Evolutionary conservation across 2,888 invertebrate species (phyloP).

Genomic region (Nymphalis urticae): DNA sequence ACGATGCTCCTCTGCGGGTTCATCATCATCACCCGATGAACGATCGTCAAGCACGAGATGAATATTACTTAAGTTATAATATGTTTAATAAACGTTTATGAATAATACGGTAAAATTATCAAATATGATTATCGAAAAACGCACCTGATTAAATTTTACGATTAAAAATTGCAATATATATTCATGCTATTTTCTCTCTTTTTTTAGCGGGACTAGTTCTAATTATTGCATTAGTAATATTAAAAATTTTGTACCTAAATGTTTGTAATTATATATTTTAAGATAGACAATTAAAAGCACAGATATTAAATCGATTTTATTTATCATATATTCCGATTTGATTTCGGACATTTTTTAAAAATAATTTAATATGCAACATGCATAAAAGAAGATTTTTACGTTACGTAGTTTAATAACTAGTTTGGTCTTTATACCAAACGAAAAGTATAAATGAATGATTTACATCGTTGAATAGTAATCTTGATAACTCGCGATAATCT

Average conservation of each 20-base stretch:
- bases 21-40: neutral
- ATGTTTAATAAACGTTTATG: neutral
- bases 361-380: too few species aligned
- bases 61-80: neutral
- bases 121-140: slow-evolving; percentile 15
- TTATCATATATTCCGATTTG: neutral
- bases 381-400: too few species aligned
- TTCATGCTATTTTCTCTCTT: neutral
- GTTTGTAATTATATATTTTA: neutral
- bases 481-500: too few species aligned
- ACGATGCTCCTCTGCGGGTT: too few species aligned
- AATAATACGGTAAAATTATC: slow-evolving; percentile 11
- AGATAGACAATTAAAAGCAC: neutral
- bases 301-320: neutral
- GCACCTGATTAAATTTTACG: neutral
- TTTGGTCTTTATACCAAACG: too few species aligned
- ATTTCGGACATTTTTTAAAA: neutral
- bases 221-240: slow-evolving; percentile 20
- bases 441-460: too few species aligned
- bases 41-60: too few species aligned
- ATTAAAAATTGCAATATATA: slow-evolving; percentile 8
- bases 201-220: slow-evolving; percentile 11
- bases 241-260: neutral
- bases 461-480: too few species aligned
- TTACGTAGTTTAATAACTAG: too few species aligned